Base-by-base conservation (phyloP, 2,113 vertebrate genomes). In the Meriones unguiculatus region DNA sequence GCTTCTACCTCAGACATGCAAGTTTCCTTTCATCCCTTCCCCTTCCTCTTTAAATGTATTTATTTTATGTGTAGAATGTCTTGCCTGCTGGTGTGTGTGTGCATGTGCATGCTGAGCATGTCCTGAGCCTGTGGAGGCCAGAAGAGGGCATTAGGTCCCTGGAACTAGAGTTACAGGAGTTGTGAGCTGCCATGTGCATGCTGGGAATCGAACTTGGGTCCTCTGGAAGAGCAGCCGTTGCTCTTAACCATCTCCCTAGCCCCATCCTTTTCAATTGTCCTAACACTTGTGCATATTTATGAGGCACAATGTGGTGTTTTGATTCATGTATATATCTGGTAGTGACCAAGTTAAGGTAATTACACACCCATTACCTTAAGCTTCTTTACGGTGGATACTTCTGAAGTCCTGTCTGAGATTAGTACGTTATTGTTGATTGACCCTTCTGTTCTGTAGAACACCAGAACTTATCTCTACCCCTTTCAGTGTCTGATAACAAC, bases 1-100 rank as follows among this genome's bases (percentile, higher is more conserved):
- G 87, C 38, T 90, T 35, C 35, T 50, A 92, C n/a, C 7, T 90
- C 46, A 94, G 65, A 76, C 52, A 70, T 70, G 90, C 57, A 87
- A 57, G 80, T 4, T 94, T 90, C 15, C 14, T n/a, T 89, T 59
- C 41, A 59, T 64, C 76, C 12, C 30, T 93, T 87, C 89, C 89
- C 22, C 35, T 41, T 28, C 80, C 67, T 81, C 81, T 81, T 52
- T 41, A 80, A 35, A 52, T 28, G 24, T 17, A 14, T 50, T 50
- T 77, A 77, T 46, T 73, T 38, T 38, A 13, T 50, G 22, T 77
- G 75, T 28, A 15, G 75, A 50, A 25, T 50, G 41, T 76, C n/a
- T 50, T 50, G 41, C 75, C 75, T 50, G 6, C 13, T 28, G 24
- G 41, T 28, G 38, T 76, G 41, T 25, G 41, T 28, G 38, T 76